Evolutionary conservation across 2,888 invertebrate genomes (phyloP), one percentile per base, ranked within the genome.

Genomic region (Axea sp.): DNA sequence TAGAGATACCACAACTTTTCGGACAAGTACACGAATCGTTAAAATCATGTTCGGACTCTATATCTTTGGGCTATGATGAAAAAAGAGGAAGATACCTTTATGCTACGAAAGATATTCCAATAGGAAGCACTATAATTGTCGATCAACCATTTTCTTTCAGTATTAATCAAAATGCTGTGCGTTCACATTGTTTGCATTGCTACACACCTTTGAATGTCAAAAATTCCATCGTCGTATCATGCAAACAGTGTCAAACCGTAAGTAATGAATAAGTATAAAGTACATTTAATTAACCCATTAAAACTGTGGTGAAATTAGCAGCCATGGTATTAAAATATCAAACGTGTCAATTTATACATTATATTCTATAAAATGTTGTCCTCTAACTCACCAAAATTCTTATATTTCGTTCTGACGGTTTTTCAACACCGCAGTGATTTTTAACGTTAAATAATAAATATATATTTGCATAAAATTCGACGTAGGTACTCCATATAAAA

Each of bases 1-100:
- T 24, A 11, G 7, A 17, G 5, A 37, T 30, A 12, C 78, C 80
- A 6, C 43, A 12, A 8, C 49, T 85, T 30, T 79, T 80, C 0
- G 85, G 84, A 4, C 80, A 78, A 51, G 19, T 24, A 2, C 82
- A 85, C 30, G 49, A 60, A 5, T 71, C 74, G 37, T 73, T 87
- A 9, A 62, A 69, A 41, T 78, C 65, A 53, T 84, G 85, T 75
- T 82, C 85, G n/a, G 83, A 87, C 41, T 80, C 83, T 1, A 60
- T 87, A 8, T 43, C 76, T 4, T 31, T 84, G 17, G 74, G 55
- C 8, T 74, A 73, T 7, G 79, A 84, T 31, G 26, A 79, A 6
- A 35, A 30, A 1, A 80, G 72, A 31, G 90, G 90, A 31, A 80
- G 90, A 31, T 86, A 87, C 78, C 78, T 90, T 6, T 82, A 88